Conservation (phyloP, 2,797 vertebrate genomes). For the Enteromius radiatus region DNA sequence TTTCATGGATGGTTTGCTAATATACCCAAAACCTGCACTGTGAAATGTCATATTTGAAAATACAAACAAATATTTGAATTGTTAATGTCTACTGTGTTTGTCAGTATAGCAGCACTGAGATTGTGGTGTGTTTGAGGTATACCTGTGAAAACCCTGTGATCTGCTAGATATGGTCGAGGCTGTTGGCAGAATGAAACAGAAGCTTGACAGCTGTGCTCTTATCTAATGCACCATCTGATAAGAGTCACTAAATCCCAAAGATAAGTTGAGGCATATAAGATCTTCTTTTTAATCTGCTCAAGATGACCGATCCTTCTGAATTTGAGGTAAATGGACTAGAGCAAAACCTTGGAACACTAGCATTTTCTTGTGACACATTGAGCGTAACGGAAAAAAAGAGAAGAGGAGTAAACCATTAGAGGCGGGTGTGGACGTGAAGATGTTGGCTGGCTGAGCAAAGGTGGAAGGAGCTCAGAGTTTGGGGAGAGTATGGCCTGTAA, state of each 20-base stretch:
- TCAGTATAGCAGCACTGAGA: slow-evolving; percentile 55
- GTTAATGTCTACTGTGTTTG: slow-evolving; percentile 17
- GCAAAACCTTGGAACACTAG: slow-evolving; percentile 73
- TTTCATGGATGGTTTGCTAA: neutral
- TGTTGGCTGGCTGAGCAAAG: slow-evolving; percentile 56
- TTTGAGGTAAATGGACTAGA: slow-evolving; percentile 74
- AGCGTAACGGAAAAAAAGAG: slow-evolving; percentile 36
- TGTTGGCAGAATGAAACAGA: slow-evolving; percentile 68
- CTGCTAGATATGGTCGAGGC: slow-evolving; percentile 64
- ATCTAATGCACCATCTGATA: slow-evolving; percentile 7
- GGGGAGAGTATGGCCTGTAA: slow-evolving; percentile 65
- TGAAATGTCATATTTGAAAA: slow-evolving; percentile 11
- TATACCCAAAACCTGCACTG: slow-evolving; percentile 13
- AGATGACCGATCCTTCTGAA: slow-evolving; percentile 31
- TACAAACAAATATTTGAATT: slow-evolving; percentile 26
- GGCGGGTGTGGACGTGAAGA: slow-evolving; percentile 49
- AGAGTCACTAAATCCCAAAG: slow-evolving; percentile 32
- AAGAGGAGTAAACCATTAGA: slow-evolving; percentile 37
- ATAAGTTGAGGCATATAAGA: neutral
- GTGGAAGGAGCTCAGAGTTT: slow-evolving; percentile 55
- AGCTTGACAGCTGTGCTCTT: slow-evolving; percentile 64
- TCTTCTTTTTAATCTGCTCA: slow-evolving; percentile 14
- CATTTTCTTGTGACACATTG: slow-evolving; percentile 40
- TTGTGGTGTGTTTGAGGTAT: slow-evolving; percentile 79
- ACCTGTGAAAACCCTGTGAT: slow-evolving; percentile 69